phyloP scores from a whole-genome alignment of 1,140 invertebrate genomes.

The Agraylea sexmaculata region DNA sequence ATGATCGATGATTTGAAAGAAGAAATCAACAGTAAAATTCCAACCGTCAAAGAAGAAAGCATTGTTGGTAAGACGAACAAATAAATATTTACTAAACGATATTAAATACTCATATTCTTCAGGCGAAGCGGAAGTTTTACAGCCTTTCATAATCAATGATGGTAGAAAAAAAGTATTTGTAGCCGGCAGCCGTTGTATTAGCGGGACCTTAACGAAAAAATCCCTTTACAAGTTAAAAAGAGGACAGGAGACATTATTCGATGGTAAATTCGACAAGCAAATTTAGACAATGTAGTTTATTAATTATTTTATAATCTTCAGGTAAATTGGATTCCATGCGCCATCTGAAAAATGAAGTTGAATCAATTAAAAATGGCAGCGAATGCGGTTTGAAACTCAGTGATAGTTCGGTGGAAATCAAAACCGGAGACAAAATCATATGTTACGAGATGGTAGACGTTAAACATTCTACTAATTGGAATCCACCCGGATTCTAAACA shows the following conservation, averaged over 20 bases:
- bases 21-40: conserved; percentile 64
- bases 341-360: conserved; percentile 82
- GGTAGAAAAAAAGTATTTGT: conserved; percentile 72
- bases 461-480: conserved; percentile 60
- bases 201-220: conserved; percentile 62
- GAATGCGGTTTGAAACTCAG: conserved; percentile 80
- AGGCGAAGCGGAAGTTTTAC: conserved; percentile 78
- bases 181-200: conserved; percentile 76
- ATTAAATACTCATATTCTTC: conserved; percentile 21
- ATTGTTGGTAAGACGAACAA: conserved; percentile 45
- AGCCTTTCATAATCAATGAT: conserved; percentile 75
- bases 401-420: conserved; percentile 49
- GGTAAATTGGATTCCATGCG: conserved; percentile 68
- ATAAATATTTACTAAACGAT: neutral
- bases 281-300: neutral
- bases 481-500: conserved; percentile 68
- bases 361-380: conserved; percentile 65
- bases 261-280: conserved; percentile 47
- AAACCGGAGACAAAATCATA: conserved; percentile 65
- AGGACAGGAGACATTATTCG: conserved; percentile 56
- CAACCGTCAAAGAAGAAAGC: conserved; percentile 60
- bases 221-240: conserved; percentile 58
- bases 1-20: conserved; percentile 79
- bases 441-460: conserved; percentile 61
- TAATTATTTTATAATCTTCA: conserved; percentile 28